Conservation (phyloP, 1,140 invertebrate genomes). For the Lepeophtheirus salmonis region DNA sequence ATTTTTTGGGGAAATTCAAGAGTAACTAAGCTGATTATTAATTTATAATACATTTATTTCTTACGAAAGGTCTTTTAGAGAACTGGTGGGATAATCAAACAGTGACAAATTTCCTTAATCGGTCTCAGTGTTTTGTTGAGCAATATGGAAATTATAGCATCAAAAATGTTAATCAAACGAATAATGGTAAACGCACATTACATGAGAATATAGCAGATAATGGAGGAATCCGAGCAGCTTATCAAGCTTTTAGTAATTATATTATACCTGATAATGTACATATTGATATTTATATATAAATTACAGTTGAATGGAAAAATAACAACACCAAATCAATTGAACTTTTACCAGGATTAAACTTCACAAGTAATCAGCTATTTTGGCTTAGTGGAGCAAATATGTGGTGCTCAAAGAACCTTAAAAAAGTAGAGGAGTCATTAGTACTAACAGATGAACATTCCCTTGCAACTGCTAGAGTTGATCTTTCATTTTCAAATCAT, state of each 20-base stretch:
- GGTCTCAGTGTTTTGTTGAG: constrained; percentile 68
- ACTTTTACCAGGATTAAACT: constrained; percentile 28
- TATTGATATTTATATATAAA: not conserved
- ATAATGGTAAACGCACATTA: too few relatives aligned
- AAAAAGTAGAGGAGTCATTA: not conserved
- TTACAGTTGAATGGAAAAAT: not conserved
- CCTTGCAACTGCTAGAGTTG: not conserved
- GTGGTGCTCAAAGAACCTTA: constrained; percentile 37
- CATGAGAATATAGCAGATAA: constrained; percentile 38
- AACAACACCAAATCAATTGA: constrained; percentile 16
- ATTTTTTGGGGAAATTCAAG: not conserved
- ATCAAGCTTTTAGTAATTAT: constrained; percentile 24
- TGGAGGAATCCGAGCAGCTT: constrained; percentile 34
- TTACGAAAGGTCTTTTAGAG: constrained; percentile 36
- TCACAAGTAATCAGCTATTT: constrained; percentile 48
- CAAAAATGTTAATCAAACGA: too few relatives aligned
- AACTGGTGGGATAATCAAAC: constrained; percentile 48
- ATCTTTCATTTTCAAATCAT: constrained; percentile 34
- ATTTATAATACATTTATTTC: too few relatives aligned
- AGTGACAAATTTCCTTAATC: constrained; percentile 47
- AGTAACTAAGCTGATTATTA: too few relatives aligned
- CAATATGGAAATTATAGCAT: too few relatives aligned
- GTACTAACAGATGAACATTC: not conserved
- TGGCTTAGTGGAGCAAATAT: constrained; percentile 48
- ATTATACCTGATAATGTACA: not conserved